Evolutionary conservation across 2,888 invertebrate genomes (phyloP).

Genomic region (Ochropleura plecta): DNA sequence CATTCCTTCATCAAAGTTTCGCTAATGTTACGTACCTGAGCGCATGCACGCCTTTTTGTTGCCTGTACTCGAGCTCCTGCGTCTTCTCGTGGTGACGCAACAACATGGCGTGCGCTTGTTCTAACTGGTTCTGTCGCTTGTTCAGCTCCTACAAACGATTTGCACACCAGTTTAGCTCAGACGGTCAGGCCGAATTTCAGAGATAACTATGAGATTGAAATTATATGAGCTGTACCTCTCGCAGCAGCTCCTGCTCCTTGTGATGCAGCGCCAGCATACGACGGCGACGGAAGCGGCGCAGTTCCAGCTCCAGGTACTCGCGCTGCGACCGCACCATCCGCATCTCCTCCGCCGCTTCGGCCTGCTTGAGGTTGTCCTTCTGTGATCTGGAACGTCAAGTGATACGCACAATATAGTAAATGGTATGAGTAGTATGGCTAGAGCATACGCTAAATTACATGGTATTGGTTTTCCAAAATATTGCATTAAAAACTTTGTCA

Average conservation of each 20-base stretch:
- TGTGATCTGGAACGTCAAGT: conserved; percentile 91
- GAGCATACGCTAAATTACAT: too few species aligned
- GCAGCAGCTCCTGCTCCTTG: conserved; percentile 96
- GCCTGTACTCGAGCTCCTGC: conserved; percentile 98
- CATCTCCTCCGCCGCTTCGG: conserved; percentile 97
- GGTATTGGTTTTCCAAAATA: too few species aligned
- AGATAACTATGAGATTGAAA: not conserved
- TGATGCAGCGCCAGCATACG: conserved; percentile 96
- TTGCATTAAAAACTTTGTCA: too few species aligned
- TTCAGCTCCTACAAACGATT: conserved; percentile 94
- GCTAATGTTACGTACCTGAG: conserved; percentile 91
- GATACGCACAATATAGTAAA: too few species aligned
- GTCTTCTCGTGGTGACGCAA: conserved; percentile 99
- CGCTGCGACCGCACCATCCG: conserved; percentile 96
- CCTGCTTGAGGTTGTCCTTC: conserved; percentile 97
- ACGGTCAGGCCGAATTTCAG: too few species aligned
- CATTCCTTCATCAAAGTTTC: not conserved
- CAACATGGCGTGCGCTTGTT: conserved; percentile 98
- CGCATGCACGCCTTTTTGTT: conserved; percentile 98
- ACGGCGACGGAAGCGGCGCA: conserved; percentile 97
- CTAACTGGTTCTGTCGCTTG: conserved; percentile 98
- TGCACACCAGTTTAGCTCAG: not conserved
- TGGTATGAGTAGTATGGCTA: too few species aligned
- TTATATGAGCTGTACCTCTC: conserved; percentile 92
- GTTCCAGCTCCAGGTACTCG: conserved; percentile 97